Conservation (phyloP, 1,140 invertebrate genomes). For the Bombus haemorrhoidalis region DNA sequence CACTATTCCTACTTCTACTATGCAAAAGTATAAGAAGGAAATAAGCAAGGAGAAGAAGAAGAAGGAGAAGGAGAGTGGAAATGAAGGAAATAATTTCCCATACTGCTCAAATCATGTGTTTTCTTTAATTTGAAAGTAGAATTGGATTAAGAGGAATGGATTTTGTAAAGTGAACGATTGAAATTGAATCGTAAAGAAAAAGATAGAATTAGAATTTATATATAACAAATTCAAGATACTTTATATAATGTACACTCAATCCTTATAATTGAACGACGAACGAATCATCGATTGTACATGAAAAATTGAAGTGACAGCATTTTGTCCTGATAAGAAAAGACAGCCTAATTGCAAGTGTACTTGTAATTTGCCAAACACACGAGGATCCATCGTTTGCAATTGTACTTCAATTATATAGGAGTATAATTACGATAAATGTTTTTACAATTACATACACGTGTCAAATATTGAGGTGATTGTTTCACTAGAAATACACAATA, state of each 20-base stretch:
- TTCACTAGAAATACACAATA: neutral
- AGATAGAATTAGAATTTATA: slow-evolving; percentile 30
- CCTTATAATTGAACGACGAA: slow-evolving; percentile 57
- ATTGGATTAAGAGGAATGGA: neutral
- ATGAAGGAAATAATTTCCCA: neutral
- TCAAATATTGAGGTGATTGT: neutral
- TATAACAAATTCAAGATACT: slow-evolving; percentile 17
- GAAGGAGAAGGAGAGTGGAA: neutral
- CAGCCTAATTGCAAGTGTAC: slow-evolving; percentile 58
- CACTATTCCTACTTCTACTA: neutral
- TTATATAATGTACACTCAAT: slow-evolving; percentile 36
- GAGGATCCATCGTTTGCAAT: slow-evolving; percentile 23
- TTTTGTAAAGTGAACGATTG: neutral
- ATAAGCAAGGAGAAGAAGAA: too few relatives aligned
- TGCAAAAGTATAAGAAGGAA: neutral
- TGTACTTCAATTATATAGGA: neutral
- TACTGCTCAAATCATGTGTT: slow-evolving; percentile 36
- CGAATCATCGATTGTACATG: slow-evolving; percentile 66
- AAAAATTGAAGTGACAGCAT: slow-evolving; percentile 74
- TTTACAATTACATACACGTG: slow-evolving; percentile 32
- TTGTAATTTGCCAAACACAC: slow-evolving; percentile 45
- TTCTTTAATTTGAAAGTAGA: neutral
- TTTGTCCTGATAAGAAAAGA: slow-evolving; percentile 23
- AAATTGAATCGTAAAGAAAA: slow-evolving; percentile 12
- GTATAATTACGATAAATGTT: neutral